phyloP scores from a whole-genome alignment of 1,140 invertebrate genomes.

The Heliconius hewitsoni region DNA sequence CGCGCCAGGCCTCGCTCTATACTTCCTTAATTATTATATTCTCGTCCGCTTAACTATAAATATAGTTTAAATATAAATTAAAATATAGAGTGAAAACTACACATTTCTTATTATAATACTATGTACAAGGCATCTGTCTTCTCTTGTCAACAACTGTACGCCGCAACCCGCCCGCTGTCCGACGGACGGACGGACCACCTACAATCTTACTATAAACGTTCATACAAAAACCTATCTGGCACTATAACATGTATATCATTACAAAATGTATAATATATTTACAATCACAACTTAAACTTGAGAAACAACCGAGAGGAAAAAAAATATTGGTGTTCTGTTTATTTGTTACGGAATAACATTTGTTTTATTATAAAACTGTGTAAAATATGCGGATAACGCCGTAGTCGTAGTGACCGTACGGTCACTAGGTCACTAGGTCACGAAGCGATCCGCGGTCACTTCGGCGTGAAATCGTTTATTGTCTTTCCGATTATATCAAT shows the following conservation, averaged over 20 bases:
- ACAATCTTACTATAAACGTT: conserved; percentile 60
- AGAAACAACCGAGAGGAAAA: conserved; percentile 77
- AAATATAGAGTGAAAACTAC: conserved; percentile 79
- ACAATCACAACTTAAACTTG: conserved; percentile 80
- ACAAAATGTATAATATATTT: conserved; percentile 80
- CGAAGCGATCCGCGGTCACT: not conserved
- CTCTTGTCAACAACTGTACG: conserved; percentile 46
- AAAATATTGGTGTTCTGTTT: conserved; percentile 62
- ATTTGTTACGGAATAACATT: conserved; percentile 21
- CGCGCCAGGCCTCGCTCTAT: not conserved
- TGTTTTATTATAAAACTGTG: not conserved
- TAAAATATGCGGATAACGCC: not conserved
- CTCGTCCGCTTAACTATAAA: conserved; percentile 59
- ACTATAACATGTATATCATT: conserved; percentile 80
- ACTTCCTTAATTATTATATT: conserved; percentile 26
- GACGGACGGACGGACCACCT: conserved; percentile 18
- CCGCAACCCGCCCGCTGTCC: not conserved
- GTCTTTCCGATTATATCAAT: conserved; percentile 26
- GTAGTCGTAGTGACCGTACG: not conserved
- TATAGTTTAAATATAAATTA: conserved; percentile 79
- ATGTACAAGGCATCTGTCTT: conserved; percentile 77
- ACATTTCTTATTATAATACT: conserved; percentile 72
- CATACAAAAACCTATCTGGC: conserved; percentile 79
- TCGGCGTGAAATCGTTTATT: conserved; percentile 31
- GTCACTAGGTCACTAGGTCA: conserved; percentile 20